These are phyloP conservation scores for Rhinogobio ventralis DNA, from an alignment of 2,797 vertebrate species.

Conservation along the genomic window DNA sequence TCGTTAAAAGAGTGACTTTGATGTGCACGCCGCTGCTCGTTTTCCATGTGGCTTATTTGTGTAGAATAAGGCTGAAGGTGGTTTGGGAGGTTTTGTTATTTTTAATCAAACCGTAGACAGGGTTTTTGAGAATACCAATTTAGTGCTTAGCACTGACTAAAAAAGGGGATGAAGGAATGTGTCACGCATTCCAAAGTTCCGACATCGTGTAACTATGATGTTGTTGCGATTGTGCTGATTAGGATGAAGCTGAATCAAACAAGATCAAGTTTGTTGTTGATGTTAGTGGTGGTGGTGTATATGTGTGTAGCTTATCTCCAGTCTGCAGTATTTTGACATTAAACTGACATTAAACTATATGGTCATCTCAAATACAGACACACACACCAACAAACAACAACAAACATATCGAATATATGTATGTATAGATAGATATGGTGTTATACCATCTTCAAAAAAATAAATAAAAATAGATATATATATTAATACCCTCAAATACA, in stretches of 20 bases:
- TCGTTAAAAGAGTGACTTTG: constrained; percentile 47
- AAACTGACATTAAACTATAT: background rate
- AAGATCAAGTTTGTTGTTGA: constrained; percentile 4
- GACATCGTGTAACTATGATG: background rate
- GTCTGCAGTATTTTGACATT: constrained; percentile 23
- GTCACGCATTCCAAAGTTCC: background rate
- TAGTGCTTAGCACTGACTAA: constrained; percentile 14
- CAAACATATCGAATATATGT: too few relatives aligned
- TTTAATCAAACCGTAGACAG: constrained; percentile 61
- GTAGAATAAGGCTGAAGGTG: constrained; percentile 45
- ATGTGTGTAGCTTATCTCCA: background rate
- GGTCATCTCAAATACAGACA: background rate
- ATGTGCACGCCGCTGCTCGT: constrained; percentile 47
- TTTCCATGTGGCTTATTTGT: constrained; percentile 49
- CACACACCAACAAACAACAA: too few relatives aligned
- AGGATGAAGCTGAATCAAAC: background rate
- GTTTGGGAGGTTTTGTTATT: constrained; percentile 45
- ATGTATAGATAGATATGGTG: too few relatives aligned
- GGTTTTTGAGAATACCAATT: constrained; percentile 8
- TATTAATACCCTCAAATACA: too few relatives aligned
- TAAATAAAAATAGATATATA: too few relatives aligned
- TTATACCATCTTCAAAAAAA: too few relatives aligned
- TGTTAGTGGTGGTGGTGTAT: background rate
- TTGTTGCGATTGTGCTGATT: constrained; percentile 3
- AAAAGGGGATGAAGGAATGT: constrained; percentile 11